These are phyloP conservation scores for Lasioglossum lativentre DNA, from an alignment of 2,888 invertebrate species.

Conservation along the genomic window DNA sequence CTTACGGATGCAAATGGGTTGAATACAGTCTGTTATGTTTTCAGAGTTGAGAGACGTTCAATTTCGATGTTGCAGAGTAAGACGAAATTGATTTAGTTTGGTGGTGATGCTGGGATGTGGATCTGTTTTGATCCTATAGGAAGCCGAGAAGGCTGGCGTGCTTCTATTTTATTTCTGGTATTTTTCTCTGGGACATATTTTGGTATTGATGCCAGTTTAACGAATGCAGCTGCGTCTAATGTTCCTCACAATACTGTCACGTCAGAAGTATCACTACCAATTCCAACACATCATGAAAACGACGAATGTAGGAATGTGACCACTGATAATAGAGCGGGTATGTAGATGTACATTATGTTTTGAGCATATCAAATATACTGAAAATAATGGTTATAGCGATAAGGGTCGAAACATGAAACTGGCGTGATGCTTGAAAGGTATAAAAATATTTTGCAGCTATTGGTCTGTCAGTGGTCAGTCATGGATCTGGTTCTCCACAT, in stretches of 20 bases:
- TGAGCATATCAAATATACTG: not conserved
- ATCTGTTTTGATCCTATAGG: conserved; percentile 81
- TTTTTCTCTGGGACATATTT: conserved; percentile 77
- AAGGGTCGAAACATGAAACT: not conserved
- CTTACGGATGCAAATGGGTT: not conserved
- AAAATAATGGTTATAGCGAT: not conserved
- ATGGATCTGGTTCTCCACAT: conserved; percentile 79
- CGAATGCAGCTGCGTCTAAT: conserved; percentile 82
- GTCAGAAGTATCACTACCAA: conserved; percentile 82
- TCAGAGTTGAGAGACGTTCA: not conserved
- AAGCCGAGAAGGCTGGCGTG: conserved; percentile 82
- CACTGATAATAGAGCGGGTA: conserved; percentile 77
- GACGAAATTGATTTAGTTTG: conserved; percentile 68
- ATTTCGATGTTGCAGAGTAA: conserved; percentile 58
- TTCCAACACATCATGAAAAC: conserved; percentile 73
- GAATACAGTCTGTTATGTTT: not conserved
- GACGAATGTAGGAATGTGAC: conserved; percentile 82
- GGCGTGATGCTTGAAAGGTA: not conserved
- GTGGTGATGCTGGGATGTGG: conserved; percentile 84
- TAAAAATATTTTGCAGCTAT: conserved; percentile 71
- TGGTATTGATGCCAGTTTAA: conserved; percentile 79
- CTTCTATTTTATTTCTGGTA: conserved; percentile 77
- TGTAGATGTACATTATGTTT: not conserved
- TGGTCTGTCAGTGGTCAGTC: conserved; percentile 77
- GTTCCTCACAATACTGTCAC: conserved; percentile 77